Evolutionary conservation across 2,888 invertebrate genomes (phyloP).

Genomic region (Heliothis peltigera): DNA sequence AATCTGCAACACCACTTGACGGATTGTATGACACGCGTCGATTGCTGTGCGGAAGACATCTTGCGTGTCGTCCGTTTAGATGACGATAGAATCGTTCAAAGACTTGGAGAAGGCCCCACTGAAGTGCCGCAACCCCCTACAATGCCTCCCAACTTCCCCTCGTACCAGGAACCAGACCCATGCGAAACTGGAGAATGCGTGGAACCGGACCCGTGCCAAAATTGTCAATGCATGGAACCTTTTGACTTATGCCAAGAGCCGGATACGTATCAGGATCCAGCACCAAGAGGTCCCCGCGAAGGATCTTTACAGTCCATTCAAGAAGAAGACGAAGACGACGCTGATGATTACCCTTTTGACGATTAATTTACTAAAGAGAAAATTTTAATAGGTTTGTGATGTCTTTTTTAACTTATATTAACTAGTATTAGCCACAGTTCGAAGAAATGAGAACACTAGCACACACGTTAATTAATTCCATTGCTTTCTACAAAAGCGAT

Average conservation of each 20-base stretch:
- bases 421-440: neutral
- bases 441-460: neutral
- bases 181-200: too few relatives aligned
- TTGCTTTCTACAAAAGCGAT: slow-evolving; percentile 8
- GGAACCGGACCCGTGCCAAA: too few relatives aligned
- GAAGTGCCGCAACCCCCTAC: slow-evolving; percentile 42
- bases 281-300: slow-evolving; percentile 21
- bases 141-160: neutral
- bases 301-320: slow-evolving; percentile 70
- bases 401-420: neutral
- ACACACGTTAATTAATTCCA: neutral
- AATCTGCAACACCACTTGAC: slow-evolving; percentile 70
- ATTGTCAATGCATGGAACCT: too few relatives aligned
- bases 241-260: neutral
- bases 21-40: slow-evolving; percentile 71
- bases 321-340: slow-evolving; percentile 77
- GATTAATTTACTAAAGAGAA: slow-evolving; percentile 21
- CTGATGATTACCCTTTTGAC: slow-evolving; percentile 73
- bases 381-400: neutral
- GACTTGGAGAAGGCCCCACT: slow-evolving; percentile 66
- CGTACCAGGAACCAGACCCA: neutral
- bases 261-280: neutral
- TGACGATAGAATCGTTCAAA: slow-evolving; percentile 70
- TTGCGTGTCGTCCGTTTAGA: slow-evolving; percentile 75
- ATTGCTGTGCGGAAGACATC: slow-evolving; percentile 76